Percentiles rank a stretch among this genome's conserved stretches.
Evolutionary conservation across 2,113 vertebrate species (phyloP).

Genomic region (Spea bombifrons): DNA sequence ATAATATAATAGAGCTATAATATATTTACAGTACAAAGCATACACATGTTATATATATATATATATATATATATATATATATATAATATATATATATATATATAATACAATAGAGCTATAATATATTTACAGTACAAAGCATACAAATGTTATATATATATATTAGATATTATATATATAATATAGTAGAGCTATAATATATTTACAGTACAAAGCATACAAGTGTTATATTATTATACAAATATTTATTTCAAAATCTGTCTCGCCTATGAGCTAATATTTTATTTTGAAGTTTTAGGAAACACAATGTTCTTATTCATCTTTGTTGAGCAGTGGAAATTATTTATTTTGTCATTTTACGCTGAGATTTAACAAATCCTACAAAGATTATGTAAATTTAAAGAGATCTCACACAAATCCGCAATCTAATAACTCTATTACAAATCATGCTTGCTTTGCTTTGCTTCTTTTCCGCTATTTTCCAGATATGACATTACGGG

Average conservation of each 20-base stretch:
- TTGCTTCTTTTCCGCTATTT: not conserved
- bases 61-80: no score
- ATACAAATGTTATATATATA: no score
- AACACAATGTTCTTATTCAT: not conserved
- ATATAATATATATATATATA: no score
- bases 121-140: no score
- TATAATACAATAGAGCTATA: no score
- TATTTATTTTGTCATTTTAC: slow-evolving; percentile 20
- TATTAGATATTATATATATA: no score
- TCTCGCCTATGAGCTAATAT: not conserved
- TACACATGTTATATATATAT: no score
- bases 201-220: no score
- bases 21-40: no score
- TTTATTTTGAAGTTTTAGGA: not conserved
- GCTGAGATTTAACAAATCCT: slow-evolving; percentile 11
- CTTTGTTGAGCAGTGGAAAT: slow-evolving; percentile 7
- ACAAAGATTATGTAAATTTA: slow-evolving; percentile 43
- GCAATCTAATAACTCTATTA: slow-evolving; percentile 35
- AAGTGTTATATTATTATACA: no score
- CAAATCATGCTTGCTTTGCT: not conserved
- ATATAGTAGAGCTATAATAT: no score
- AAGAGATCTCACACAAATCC: slow-evolving; percentile 4
- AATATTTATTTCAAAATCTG: not conserved
- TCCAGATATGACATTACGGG: not conserved
- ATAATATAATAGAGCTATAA: no score